These are phyloP conservation scores for Sciaenops ocellatus DNA, from an alignment of 2,797 vertebrate species.

Conservation along the genomic window DNA sequence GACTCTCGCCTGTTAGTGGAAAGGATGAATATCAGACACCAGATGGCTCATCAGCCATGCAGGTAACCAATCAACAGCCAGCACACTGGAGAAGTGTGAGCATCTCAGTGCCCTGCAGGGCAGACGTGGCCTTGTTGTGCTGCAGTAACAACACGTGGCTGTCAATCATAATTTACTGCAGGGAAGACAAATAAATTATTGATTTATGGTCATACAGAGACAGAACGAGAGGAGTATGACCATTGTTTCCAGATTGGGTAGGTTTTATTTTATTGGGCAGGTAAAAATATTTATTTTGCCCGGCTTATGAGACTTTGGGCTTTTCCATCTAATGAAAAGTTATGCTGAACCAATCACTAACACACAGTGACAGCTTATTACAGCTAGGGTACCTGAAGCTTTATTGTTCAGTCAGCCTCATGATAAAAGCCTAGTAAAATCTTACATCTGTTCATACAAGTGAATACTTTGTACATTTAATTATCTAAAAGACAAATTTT, in stretches of 20 bases:
- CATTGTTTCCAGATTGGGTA: background rate
- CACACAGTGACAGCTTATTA: background rate
- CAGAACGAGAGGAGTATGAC: background rate
- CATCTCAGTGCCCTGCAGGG: conserved; percentile 5
- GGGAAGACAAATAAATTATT: background rate
- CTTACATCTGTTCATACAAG: background rate
- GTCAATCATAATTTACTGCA: conserved; percentile 24
- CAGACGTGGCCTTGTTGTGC: conserved; percentile 7
- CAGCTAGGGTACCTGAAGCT: background rate
- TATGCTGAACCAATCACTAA: background rate
- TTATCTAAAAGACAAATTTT: background rate
- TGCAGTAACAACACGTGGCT: conserved; percentile 26
- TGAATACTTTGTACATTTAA: background rate
- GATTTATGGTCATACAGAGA: background rate
- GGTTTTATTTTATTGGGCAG: background rate
- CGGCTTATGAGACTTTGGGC: background rate
- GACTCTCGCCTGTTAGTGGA: conserved; percentile 4
- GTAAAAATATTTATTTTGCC: background rate
- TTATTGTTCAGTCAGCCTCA: background rate
- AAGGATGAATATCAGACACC: conserved; percentile 20
- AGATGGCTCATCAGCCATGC: conserved; percentile 46
- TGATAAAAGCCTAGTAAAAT: background rate
- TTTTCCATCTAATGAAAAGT: background rate
- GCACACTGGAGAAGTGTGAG: background rate
- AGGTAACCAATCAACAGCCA: conserved; percentile 27